Evolutionary conservation across 2,888 invertebrate genomes (phyloP).

Genomic region (Coenonympha arcania): DNA sequence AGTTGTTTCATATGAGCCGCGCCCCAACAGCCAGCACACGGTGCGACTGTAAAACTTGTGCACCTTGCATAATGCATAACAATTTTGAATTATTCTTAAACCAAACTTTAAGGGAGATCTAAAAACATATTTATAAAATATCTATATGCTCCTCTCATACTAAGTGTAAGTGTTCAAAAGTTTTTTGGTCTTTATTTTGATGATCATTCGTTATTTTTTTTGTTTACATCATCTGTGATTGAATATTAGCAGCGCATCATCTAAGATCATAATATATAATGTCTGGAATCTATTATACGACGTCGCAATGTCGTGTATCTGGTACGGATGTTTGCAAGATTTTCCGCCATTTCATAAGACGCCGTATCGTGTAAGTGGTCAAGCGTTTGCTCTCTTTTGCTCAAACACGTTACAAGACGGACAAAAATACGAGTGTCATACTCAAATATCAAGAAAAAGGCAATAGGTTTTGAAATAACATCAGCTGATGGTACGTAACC

Average conservation of each 20-base stretch:
- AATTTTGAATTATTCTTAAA: conserved; percentile 41
- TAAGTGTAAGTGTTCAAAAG: not conserved
- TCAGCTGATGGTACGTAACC: not conserved
- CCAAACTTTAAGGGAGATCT: conserved; percentile 12
- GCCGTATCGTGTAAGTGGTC: no score
- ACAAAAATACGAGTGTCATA: no score
- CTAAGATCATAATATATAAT: no score
- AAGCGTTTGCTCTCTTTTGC: no score
- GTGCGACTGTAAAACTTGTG: conserved; percentile 57
- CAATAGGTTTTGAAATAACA: no score
- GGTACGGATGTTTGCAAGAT: no score
- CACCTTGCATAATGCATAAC: conserved; percentile 63
- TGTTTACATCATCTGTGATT: not conserved
- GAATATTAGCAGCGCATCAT: no score
- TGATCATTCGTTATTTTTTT: not conserved
- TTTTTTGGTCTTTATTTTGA: not conserved
- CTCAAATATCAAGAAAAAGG: no score
- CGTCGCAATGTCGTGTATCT: no score
- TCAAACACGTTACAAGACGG: no score
- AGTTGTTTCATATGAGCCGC: conserved; percentile 35
- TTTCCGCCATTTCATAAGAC: no score
- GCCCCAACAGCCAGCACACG: conserved; percentile 47
- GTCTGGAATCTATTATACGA: no score
- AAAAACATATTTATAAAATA: conserved; percentile 2
- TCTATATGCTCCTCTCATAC: not conserved